These are phyloP conservation scores for Urosaurus nigricauda DNA, from an alignment of 2,797 vertebrate genomes.

Conservation along the genomic window DNA sequence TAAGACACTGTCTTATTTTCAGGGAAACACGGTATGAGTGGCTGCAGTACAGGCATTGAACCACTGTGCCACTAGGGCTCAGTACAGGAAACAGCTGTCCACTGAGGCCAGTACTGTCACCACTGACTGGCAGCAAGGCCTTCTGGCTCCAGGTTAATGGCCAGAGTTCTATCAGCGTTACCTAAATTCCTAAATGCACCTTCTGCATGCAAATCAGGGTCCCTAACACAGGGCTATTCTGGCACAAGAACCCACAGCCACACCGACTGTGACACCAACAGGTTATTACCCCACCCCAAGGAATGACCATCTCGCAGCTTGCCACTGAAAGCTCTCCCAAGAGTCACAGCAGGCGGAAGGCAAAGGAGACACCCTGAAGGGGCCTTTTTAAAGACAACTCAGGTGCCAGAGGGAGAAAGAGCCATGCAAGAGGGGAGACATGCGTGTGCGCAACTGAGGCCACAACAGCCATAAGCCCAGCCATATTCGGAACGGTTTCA, in stretches of 20 bases:
- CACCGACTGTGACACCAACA: too few relatives aligned
- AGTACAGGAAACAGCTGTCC: neutral
- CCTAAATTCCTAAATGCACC: too few relatives aligned
- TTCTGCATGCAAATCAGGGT: neutral
- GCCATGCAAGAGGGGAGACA: slow-evolving; percentile 51
- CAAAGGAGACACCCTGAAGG: neutral
- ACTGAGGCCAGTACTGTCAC: neutral
- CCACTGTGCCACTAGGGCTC: too few relatives aligned
- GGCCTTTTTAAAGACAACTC: neutral
- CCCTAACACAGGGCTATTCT: neutral
- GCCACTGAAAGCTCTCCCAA: too few relatives aligned
- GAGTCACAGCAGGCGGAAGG: neutral
- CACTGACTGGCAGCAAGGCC: neutral
- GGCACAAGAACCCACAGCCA: neutral
- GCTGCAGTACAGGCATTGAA: too few relatives aligned
- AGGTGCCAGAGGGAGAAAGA: neutral
- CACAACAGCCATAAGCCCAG: slow-evolving; percentile 1
- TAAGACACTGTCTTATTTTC: too few relatives aligned
- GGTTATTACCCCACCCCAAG: too few relatives aligned
- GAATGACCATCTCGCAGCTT: neutral
- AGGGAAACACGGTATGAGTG: too few relatives aligned
- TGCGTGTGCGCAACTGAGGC: slow-evolving; percentile 37
- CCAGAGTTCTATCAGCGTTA: neutral
- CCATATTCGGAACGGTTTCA: slow-evolving; percentile 21
- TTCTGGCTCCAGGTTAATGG: too few relatives aligned